Evolutionary conservation across 2,113 vertebrate species (phyloP), one percentile per base, ranked within the genome.

Genomic region (Columbina picui): DNA sequence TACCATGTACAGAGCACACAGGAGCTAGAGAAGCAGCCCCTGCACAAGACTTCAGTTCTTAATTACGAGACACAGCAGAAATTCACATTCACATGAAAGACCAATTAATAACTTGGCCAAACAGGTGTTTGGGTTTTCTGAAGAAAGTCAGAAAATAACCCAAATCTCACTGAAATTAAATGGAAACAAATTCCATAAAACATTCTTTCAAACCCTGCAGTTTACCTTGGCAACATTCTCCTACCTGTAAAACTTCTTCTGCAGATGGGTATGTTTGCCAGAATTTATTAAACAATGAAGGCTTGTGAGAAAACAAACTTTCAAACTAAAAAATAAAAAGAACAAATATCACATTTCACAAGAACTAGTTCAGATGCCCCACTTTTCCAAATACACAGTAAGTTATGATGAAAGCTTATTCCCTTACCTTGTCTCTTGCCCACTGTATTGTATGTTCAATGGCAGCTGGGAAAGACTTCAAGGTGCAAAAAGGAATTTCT

Each of bases 371-470:
- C 23, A 71, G 47, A 89, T 59, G 4, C 14, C 18, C 9, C 26
- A 32, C 10, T 32, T 6, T 83, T 43, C 45, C 45, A 81, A 80
- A 77, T 5, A 38, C 7, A 87, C n/a, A 47, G 26, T 11, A 69
- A 91, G 14, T 53, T 86, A 69, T 3, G 23, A 29, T 55, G 20
- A 63, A 77, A 15, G 78, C 34, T 69, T 26, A 76, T 57, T 65
- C 60, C 34, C 38, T 94, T 96, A 99, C 99, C 98, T 99, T 99
- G 97, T 99, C 99, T 97, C 99, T 98, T 83, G 99, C 99, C 99
- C 99, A 99, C 53, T 99, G 99, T 97, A 99, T 99, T 2, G 99
- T 99, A 96, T 99, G 99, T 89, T 99, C 99, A 82, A 99, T 99
- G 86, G 99, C 98, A 81, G 99, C 99, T 92, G 99, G 99, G 93